Evolutionary conservation across 2,797 vertebrate species (phyloP), one percentile per base, ranked within the genome.

Genomic region (Nyctalus aviator): DNA sequence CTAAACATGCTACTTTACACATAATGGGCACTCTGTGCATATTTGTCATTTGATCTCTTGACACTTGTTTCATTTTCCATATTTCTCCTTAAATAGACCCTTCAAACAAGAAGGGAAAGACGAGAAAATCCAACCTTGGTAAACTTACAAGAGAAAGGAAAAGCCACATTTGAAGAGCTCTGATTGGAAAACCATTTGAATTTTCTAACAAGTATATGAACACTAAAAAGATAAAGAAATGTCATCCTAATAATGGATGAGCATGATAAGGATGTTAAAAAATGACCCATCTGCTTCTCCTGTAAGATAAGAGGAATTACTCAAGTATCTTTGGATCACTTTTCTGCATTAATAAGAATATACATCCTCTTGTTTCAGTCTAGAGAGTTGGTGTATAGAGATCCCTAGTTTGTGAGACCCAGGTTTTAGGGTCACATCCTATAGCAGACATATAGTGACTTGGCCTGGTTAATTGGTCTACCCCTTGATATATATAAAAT

Each of bases 291-390:
- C 30, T 91, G 75, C 2, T 81, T 91, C 88, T 90, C 17, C 73
- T 82, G 55, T 53, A 96, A 97, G 94, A 96, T 96, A 97, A 97
- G 97, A 97, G 12, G 46, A 94, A 37, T 89, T 96, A 72, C 9
- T 97, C 50, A 95, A 88, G n/a, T n/a, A 91, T 85, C 32, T 25
- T 50, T 41, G 84, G 86, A 93, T 94, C 90, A 95, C 79, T 97
- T 95, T 64, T 95, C 69, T 86, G 5, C 41, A 46, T 84, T 89
- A 83, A 79, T 92, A 96, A 96, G 13, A 95, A 6, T 50, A 86
- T 94, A 84, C 46, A 68, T 94, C 57, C 30, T 17, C 20, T 5
- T 93, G 5, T 93, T 93, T 96, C 64, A 95, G 17, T 66, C 93
- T 88, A 66, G 27, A 96, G 83, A 94, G 3, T 30, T 92, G 79